These are phyloP conservation scores for Knipowitschia caucasica DNA, from an alignment of 2,797 vertebrate genomes.

Conservation along the genomic window DNA sequence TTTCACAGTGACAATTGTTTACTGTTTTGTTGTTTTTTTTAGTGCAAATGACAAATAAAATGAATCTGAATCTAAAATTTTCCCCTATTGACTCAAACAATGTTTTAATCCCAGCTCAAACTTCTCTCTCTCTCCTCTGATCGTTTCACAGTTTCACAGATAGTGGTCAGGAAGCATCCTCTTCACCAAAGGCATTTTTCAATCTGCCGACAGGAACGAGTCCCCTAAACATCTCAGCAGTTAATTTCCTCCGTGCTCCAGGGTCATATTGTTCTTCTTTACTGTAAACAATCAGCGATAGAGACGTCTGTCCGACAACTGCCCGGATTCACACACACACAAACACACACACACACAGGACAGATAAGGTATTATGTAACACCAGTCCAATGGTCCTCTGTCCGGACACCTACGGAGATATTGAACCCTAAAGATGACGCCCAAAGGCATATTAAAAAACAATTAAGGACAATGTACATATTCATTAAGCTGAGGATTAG, in stretches of 20 bases:
- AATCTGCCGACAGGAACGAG: constrained; percentile 18
- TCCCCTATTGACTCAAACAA: too few relatives aligned
- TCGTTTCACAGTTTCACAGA: constrained; percentile 32
- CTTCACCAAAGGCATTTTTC: constrained; percentile 14
- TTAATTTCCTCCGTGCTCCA: constrained; percentile 49
- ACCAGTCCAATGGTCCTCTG: background rate
- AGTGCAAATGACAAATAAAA: too few relatives aligned
- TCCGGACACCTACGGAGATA: constrained; percentile 22
- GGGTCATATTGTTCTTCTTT: constrained; percentile 8
- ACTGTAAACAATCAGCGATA: constrained; percentile 24
- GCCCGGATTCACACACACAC: background rate
- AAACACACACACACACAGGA: background rate
- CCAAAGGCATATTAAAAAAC: constrained; percentile 3
- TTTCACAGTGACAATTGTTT: too few relatives aligned
- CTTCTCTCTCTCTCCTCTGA: too few relatives aligned
- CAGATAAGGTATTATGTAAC: background rate
- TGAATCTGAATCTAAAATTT: too few relatives aligned
- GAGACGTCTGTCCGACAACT: constrained; percentile 3
- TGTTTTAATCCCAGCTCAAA: too few relatives aligned
- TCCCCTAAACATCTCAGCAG: constrained; percentile 36
- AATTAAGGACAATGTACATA: constrained; percentile 46
- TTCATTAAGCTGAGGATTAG: constrained; percentile 13
- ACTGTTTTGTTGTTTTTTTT: too few relatives aligned
- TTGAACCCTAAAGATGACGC: constrained; percentile 32
- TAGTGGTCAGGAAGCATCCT: constrained; percentile 29